These are phyloP conservation scores for Saccostrea echinata DNA, from an alignment of 1,140 invertebrate species.

Conservation along the genomic window DNA sequence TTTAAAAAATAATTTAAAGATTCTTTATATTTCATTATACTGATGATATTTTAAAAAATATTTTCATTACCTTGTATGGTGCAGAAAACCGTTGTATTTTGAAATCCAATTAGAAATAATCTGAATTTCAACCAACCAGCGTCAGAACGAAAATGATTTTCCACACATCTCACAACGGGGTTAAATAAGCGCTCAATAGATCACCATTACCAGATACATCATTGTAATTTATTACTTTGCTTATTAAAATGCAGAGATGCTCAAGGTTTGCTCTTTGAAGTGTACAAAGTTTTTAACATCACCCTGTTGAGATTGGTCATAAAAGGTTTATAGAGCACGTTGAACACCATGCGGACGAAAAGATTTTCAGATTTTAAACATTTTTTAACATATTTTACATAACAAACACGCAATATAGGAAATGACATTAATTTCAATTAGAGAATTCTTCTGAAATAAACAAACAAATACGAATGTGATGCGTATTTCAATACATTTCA, in stretches of 20 bases:
- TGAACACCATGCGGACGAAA: not conserved
- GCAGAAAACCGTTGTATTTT: not conserved
- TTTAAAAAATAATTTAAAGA: too few species aligned
- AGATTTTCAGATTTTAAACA: too few species aligned
- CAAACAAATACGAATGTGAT: too few species aligned
- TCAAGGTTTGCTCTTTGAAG: constrained; percentile 4
- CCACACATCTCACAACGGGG: not conserved
- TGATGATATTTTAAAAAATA: too few species aligned
- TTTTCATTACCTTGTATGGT: not conserved
- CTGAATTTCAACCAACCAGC: not conserved
- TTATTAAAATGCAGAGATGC: constrained; percentile 2
- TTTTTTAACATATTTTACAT: not conserved
- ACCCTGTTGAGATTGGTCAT: not conserved
- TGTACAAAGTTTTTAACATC: not conserved
- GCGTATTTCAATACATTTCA: too few species aligned
- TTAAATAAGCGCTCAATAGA: not conserved
- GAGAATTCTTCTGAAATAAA: too few species aligned
- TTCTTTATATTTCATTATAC: too few species aligned
- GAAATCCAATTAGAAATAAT: not conserved
- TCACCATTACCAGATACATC: not conserved
- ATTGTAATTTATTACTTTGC: constrained; percentile 3
- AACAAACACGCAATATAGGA: not conserved
- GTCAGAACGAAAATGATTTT: not conserved
- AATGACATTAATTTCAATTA: constrained; percentile 12
- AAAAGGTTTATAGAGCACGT: not conserved